Base-by-base conservation (phyloP, 1,140 invertebrate genomes). In the Vanessa tameamea region DNA sequence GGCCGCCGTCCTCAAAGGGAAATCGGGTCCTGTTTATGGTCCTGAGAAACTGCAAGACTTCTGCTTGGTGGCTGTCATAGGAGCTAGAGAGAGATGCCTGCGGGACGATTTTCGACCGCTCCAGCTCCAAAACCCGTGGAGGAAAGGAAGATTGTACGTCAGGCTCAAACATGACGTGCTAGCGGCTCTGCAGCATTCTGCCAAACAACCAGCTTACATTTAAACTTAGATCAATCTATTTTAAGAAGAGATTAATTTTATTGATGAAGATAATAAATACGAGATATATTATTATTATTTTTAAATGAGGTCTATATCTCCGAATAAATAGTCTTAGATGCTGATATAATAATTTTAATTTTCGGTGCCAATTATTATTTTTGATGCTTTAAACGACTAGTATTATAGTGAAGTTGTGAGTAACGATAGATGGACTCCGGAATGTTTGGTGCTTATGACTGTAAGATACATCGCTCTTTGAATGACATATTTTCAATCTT, bases 111-210 rank as follows among this genome's bases (percentile, higher is more conserved):
- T 98, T 85, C 96, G 97, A 80, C 97, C 98, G 0, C 92, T 99
- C 3, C 96, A 98, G 79, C 91, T 99, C 31, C 98, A 99, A 85
- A 98, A 98, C 90, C 98, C 98, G 0, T 99, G 98, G 98, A 96
- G 97, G 67, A 97, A 97, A 83, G 98, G 98, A 0, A 94, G 97
- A 20, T 93, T 99, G 43, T 99, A 98, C 89, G 97, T 99, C 1
- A 93, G 98, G 37, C 96, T 97, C 80, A 98, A 97, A 86, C 97
- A 97, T 78, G 97, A 98, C 82, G 95, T 98, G 4, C 91, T 98
- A 13, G 97, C 97, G 1, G 97, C 97, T 13, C 94, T 98, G 6
- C 96, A 98, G 82, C 97, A 98, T 87, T 96, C 96, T 69, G 96
- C 95, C 81, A 96, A 96, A 78, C 95, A 96, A 77, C 95, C 95